Evolutionary conservation across 2,888 invertebrate species (phyloP), one percentile per base, ranked within the genome.

Genomic region (Sclerodermus sp.): DNA sequence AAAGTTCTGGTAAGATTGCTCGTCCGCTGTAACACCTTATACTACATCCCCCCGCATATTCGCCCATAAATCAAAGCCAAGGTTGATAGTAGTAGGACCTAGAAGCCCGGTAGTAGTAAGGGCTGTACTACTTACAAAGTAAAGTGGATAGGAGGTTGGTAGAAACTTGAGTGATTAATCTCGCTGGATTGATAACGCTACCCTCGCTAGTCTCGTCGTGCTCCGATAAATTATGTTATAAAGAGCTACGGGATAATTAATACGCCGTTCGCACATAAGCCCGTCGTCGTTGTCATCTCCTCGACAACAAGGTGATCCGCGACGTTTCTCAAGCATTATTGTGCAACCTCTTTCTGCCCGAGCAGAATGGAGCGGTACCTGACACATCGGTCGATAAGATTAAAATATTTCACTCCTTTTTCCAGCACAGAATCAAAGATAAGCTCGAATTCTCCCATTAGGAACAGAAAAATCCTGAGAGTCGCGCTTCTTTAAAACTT

Each of bases 151-250:
- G 60, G 64, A 64, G 65, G 62, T 60, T 60, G 65, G 61, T 66
- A 68, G 71, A 71, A 72, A 73, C 72, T 73, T 71, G 65, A 67
- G 72, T 72, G 72, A 75, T 75, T 74, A 75, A 75, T 75, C 74
- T 75, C 67, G 46, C 61, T 55, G 66, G 73, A 74, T 75, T 75
- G 74, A 75, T 74, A 71, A 72, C 64, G 64, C 58, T 64, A 59
- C 60, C 59, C 60, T 58, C 52, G 23, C 23, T 23, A 51, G 52
- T 49, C 49, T 54, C 66, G 60, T 56, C 62, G 52, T 58, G 51
- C 60, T 57, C 62, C 69, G 70, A 73, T 76, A 73, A 76, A 77
- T 76, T 77, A 76, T 60, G 57, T 66, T 66, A 68, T 66, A 67
- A 71, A 68, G 68, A 68, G 71, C 56, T 59, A 45, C 59, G 60